phyloP scores from a whole-genome alignment of 2,888 invertebrate species.

The Agriopis aurantiaria region DNA sequence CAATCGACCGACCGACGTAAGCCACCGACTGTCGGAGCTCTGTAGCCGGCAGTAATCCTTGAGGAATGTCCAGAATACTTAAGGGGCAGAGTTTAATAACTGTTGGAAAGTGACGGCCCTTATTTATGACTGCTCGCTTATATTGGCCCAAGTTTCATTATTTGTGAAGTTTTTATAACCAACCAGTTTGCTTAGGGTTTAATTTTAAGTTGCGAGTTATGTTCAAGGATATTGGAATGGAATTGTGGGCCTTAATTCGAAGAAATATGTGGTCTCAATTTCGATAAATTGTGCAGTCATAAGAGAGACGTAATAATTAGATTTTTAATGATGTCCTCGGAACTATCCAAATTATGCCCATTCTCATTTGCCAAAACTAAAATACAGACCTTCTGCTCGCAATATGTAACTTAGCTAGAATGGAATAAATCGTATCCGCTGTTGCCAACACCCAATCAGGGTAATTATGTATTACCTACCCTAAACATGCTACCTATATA shows the following conservation, averaged over 20 bases:
- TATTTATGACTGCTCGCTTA: slow-evolving; percentile 41
- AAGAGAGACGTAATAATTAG: too few species aligned
- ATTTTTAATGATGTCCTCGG: too few species aligned
- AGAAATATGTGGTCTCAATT: not conserved
- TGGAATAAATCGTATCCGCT: too few species aligned
- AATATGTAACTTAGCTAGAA: too few species aligned
- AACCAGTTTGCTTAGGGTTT: slow-evolving; percentile 22
- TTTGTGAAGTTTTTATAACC: slow-evolving; percentile 34
- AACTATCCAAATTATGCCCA: too few species aligned
- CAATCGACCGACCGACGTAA: not conserved
- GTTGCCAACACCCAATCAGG: too few species aligned
- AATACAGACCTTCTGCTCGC: too few species aligned
- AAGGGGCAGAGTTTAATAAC: slow-evolving; percentile 43
- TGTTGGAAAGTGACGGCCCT: slow-evolving; percentile 43
- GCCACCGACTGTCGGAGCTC: slow-evolving; percentile 26
- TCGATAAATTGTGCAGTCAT: not conserved
- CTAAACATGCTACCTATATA: too few species aligned
- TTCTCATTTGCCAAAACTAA: too few species aligned
- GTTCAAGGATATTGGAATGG: slow-evolving; percentile 8
- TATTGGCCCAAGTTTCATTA: slow-evolving; percentile 33
- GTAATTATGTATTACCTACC: too few species aligned
- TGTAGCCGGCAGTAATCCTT: slow-evolving; percentile 46
- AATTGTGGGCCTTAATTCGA: not conserved
- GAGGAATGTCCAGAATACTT: slow-evolving; percentile 47
- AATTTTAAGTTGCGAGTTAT: slow-evolving; percentile 24